Conservation (phyloP, 2,113 vertebrate genomes). For the Columbina picui region DNA sequence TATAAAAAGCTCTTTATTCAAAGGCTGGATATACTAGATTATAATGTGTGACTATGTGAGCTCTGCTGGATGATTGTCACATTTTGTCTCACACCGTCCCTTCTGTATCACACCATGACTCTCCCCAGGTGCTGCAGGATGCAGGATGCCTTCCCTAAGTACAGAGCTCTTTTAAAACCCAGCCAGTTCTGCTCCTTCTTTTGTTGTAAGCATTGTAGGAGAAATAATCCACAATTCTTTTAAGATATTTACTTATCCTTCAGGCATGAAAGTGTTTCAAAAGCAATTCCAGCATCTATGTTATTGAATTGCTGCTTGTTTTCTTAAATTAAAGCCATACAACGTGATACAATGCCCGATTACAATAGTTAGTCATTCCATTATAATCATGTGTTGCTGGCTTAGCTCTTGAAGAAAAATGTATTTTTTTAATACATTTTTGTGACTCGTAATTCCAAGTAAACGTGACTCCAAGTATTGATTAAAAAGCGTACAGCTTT, state of each 20-base stretch:
- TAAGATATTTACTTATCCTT: conserved; percentile 3
- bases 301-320: not conserved
- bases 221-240: not conserved
- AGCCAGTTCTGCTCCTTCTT: not conserved
- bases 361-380: not conserved
- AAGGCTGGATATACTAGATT: not conserved
- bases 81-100: not conserved
- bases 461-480: not conserved
- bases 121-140: accelerated
- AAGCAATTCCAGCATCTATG: not conserved
- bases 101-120: not conserved
- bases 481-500: not conserved
- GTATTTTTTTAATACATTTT: not conserved
- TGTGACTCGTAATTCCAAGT: not conserved
- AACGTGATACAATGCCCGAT: not conserved
- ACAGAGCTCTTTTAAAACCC: not conserved
- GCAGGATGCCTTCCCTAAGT: not conserved
- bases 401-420: not conserved
- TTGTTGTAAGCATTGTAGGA: not conserved
- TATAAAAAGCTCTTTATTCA: accelerated
- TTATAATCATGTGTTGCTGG: not conserved
- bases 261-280: not conserved
- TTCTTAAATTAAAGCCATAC: conserved; percentile 18
- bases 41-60: accelerated
- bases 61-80: not conserved